Evolutionary conservation across 1,140 invertebrate species (phyloP).

Genomic region (Drosophila malerkotliana): DNA sequence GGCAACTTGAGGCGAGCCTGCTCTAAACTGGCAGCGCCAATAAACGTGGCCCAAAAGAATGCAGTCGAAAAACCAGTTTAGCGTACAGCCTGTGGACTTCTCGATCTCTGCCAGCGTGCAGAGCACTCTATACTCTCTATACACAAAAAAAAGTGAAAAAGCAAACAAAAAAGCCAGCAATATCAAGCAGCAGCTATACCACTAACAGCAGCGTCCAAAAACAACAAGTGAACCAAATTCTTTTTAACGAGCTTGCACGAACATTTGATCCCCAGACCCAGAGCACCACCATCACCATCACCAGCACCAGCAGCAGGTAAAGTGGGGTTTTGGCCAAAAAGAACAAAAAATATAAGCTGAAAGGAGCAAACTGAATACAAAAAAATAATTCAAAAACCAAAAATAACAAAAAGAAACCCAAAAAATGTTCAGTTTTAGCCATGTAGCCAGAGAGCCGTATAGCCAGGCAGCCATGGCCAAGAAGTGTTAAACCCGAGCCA

Average conservation of each 20-base stretch:
- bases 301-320: conserved; percentile 34
- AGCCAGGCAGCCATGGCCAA: conserved; percentile 53
- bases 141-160: conserved; percentile 11
- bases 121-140: conserved; percentile 29
- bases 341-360: too few species aligned
- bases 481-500: conserved; percentile 79
- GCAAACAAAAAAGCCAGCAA: conserved; percentile 43
- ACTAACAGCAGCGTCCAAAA: conserved; percentile 34
- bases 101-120: conserved; percentile 48
- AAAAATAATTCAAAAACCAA: conserved; percentile 32
- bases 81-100: conserved; percentile 73
- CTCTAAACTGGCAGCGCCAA: conserved; percentile 56
- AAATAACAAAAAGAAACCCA: conserved; percentile 7
- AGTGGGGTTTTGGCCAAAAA: conserved; percentile 45
- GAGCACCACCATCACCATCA: conserved; percentile 4
- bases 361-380: conserved; percentile 14
- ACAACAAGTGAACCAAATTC: conserved; percentile 81
- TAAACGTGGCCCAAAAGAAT: conserved; percentile 81
- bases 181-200: conserved; percentile 30
- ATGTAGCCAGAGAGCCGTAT: conserved; percentile 1
- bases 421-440: conserved; percentile 41
- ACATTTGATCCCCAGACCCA: conserved; percentile 70
- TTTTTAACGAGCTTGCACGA: conserved; percentile 82
- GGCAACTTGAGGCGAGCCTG: conserved; percentile 37
- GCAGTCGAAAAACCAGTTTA: conserved; percentile 80